Evolutionary conservation across 2,113 vertebrate genomes (phyloP), one percentile per base, ranked within the genome.

Genomic region (Tylochromis polylepis): DNA sequence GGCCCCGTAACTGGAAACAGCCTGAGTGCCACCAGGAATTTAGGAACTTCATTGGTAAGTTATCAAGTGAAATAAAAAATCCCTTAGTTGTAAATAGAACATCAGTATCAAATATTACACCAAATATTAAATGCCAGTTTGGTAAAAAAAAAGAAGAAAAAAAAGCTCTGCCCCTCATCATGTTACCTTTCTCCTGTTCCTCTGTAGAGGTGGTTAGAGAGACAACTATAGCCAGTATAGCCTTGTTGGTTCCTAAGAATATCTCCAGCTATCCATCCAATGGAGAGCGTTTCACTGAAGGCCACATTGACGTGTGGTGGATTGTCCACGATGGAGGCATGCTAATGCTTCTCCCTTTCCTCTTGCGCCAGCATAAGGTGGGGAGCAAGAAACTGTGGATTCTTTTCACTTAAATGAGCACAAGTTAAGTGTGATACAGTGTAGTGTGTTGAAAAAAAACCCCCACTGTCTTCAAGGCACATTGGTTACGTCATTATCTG

Each of bases 321-420:
- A 97, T 99, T 0, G 99, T 99, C 82, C 99, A 99, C 0, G 99
- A 99, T 0, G 99, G 99, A 1, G 99, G 99, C 78, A 98, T 99
- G 99, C 95, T 99, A 58, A 99, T 99, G 99, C 96, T 99, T n/a
- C 95, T 99, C 89, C 99, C 99, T 46, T 99, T 99, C 95, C 97
- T 99, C 46, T 96, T 99, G 87, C 96, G 98, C 15, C 98, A 99
- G 78, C 99, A 99, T 93, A 99, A 99, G 97, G 99, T 99, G 87
- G 22, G 34, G 57, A 83, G 43, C 10, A 9, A 53, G 5, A 77
- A 8, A 15, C 6, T 11, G 8, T 56, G 8, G 14, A 34, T 18
- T 38, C 5, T 70, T 84, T 11, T 18, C 10, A 24, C 53, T 29
- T 49, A 51, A 77, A 77, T 31, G 27, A 77, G 16, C 24, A 31